These are phyloP conservation scores for Pionites leucogaster DNA, from an alignment of 2,113 vertebrate species.

Conservation along the genomic window DNA sequence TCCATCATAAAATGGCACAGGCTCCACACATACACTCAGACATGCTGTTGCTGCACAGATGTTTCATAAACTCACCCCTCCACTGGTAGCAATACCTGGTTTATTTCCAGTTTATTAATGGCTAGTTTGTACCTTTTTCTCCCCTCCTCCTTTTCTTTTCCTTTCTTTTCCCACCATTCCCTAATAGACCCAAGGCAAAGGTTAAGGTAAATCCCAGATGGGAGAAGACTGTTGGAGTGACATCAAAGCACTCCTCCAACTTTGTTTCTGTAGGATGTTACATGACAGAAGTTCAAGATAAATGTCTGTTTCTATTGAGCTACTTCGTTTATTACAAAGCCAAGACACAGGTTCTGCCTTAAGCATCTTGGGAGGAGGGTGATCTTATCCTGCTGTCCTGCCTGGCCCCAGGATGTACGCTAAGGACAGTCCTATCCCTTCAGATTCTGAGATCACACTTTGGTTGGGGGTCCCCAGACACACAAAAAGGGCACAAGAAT, in stretches of 20 bases:
- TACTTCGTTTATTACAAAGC: neutral
- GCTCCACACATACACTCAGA: neutral
- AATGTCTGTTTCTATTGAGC: neutral
- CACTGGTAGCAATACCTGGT: neutral
- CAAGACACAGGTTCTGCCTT: neutral
- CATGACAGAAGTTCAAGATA: constrained; percentile 5
- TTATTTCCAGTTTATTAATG: neutral
- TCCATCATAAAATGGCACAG: neutral
- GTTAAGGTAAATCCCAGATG: neutral
- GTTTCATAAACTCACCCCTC: neutral
- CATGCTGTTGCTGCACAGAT: neutral
- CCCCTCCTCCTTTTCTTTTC: neutral
- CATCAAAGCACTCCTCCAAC: constrained; percentile 4
- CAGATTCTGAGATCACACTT: neutral
- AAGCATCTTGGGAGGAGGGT: neutral
- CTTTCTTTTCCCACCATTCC: neutral
- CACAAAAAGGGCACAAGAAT: neutral
- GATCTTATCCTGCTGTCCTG: neutral
- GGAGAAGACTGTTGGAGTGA: neutral
- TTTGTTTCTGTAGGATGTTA: neutral
- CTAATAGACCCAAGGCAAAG: neutral
- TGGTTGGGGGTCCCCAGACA: neutral
- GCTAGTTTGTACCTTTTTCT: neutral
- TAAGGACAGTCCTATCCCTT: neutral
- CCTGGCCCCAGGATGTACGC: neutral